Conservation (phyloP, 2,888 invertebrate species). For the Leptogaster cylindrica region DNA sequence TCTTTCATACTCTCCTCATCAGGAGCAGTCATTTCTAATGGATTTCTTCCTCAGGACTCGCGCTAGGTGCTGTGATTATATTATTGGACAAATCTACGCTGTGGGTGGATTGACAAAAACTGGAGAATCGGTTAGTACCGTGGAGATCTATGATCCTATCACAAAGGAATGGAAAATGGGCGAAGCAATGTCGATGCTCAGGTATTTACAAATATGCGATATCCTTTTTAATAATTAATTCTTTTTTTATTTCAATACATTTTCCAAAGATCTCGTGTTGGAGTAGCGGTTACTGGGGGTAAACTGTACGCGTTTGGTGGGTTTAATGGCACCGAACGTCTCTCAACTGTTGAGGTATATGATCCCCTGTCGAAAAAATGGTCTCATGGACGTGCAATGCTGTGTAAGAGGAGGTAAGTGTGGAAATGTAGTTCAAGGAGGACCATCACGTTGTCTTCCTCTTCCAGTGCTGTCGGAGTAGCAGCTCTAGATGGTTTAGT, state of each 20-base stretch:
- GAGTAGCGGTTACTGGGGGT: slow-evolving; percentile 82
- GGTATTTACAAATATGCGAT: slow-evolving; percentile 51
- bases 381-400: slow-evolving; percentile 80
- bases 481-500: slow-evolving; percentile 79
- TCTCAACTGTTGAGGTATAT: slow-evolving; percentile 85
- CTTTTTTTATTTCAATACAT: background rate
- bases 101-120: slow-evolving; percentile 85
- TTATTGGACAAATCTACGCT: slow-evolving; percentile 83
- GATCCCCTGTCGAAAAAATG: slow-evolving; percentile 76
- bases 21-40: background rate
- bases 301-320: slow-evolving; percentile 82
- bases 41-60: slow-evolving; percentile 65
- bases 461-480: slow-evolving; percentile 76
- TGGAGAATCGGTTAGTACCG: slow-evolving; percentile 83
- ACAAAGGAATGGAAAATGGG: slow-evolving; percentile 75
- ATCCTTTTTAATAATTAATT: background rate
- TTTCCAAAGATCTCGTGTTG: slow-evolving; percentile 72
- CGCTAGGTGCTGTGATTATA: slow-evolving; percentile 75
- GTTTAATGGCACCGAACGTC: slow-evolving; percentile 81
- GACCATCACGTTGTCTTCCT: background rate
- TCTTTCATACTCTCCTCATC: background rate
- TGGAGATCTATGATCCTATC: slow-evolving; percentile 81
- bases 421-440: background rate
- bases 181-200: slow-evolving; percentile 82
- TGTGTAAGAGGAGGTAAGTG: slow-evolving; percentile 75